phyloP scores from a whole-genome alignment of 2,888 invertebrate species.

The Caenorhabditis plicata region DNA sequence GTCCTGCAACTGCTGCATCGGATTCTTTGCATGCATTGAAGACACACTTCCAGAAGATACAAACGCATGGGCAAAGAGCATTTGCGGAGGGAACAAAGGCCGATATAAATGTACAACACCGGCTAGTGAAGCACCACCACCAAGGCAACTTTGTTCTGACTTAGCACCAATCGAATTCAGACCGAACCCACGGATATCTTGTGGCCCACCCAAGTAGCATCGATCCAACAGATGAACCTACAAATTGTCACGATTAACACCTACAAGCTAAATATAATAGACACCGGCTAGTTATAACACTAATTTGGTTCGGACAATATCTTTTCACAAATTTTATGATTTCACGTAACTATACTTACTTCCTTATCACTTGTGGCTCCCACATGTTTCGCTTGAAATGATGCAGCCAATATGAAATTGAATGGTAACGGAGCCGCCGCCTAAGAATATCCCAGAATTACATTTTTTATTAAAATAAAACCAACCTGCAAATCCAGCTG shows the following conservation, averaged over 20 bases:
- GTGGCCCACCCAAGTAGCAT: conserved; percentile 86
- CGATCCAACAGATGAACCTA: conserved; percentile 66
- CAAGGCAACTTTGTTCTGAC: conserved; percentile 72
- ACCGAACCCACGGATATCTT: conserved; percentile 83
- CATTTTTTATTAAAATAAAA: conserved; percentile 69
- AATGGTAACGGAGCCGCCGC: conserved; percentile 74
- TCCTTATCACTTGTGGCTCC: conserved; percentile 48
- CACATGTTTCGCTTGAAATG: conserved; percentile 41
- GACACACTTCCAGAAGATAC: conserved; percentile 71
- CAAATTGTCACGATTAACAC: too few relatives aligned
- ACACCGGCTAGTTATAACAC: too few relatives aligned
- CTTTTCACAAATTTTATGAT: background rate
- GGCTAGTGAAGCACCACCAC: conserved; percentile 79
- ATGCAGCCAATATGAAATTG: conserved; percentile 65
- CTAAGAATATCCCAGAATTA: conserved; percentile 70
- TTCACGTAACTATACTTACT: conserved; percentile 1
- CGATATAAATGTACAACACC: conserved; percentile 83
- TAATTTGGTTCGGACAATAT: too few relatives aligned
- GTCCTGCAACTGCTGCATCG: conserved; percentile 51
- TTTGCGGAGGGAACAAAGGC: conserved; percentile 74
- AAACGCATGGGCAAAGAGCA: conserved; percentile 86
- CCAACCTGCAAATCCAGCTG: conserved; percentile 72
- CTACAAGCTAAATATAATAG: too few relatives aligned
- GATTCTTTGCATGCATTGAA: conserved; percentile 48
- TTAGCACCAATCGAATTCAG: conserved; percentile 72